Base-by-base conservation (phyloP, 2,888 invertebrate genomes). In the Scaptomyza caliginosa region DNA sequence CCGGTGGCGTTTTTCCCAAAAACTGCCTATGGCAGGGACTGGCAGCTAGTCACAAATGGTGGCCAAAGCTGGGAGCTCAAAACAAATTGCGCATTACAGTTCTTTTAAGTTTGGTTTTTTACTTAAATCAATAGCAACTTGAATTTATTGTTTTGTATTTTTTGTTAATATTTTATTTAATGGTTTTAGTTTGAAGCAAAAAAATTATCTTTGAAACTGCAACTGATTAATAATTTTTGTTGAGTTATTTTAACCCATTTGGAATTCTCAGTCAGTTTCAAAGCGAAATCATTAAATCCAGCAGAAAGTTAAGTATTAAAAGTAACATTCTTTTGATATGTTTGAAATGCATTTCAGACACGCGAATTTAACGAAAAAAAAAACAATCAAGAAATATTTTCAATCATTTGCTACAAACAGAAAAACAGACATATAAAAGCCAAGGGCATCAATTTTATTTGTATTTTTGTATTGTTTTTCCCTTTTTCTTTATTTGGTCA, bases 361-460 rank as follows among this genome's bases (percentile, higher is more conserved):
- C 70, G 66, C 62, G 64, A 67, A 59, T 68, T 82, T 55, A 52
- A 24, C 65, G 70, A 76, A 76, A 34, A 78, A 79, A 76, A 76
- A 34, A 78, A 79, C 62, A 88, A 88, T 89, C 77, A 86, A 80
- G 86, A 87, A 89, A 84, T 88, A 79, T 73, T 85, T 88, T 70
- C 71, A 54, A 72, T 73, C 70, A 88, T 69, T 78, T 56, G 55
- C 34, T 51, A 39, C 34, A 45, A 45, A 39, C 28, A 21, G n/a
- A 13, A 17, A 19, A 21, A 39, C 43, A 43, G 21, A 49, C 50
- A 46, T 7, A 48, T 50, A 54, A 36, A 56, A 40, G 23, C 8
- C 11, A 17, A 42, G 34, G 52, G 49, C 73, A 68, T 76, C 74
- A 73, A 59, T 74, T 86, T 73, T 74, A 63, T 81, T 66, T 84